Evolutionary conservation across 1,140 invertebrate species (phyloP).

Genomic region (Batillaria attramentaria): DNA sequence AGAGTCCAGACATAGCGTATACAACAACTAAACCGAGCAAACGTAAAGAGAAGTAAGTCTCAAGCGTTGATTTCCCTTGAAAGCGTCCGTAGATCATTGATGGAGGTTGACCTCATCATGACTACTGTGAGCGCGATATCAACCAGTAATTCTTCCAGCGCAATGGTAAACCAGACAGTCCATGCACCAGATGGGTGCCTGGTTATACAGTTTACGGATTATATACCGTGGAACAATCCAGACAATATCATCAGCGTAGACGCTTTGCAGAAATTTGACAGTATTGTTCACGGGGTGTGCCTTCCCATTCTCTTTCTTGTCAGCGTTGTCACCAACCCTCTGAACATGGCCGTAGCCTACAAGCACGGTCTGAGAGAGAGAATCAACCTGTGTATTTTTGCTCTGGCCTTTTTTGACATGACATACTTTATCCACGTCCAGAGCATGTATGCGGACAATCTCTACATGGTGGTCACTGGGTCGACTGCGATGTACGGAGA

Average conservation of each 20-base stretch:
- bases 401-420: not conserved
- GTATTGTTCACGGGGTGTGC: not conserved
- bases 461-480: not conserved
- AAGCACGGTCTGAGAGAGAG: not conserved
- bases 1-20: no score
- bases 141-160: no score
- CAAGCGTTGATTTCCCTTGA: no score
- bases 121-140: no score
- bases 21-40: no score
- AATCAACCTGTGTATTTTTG: slow-evolving; percentile 18
- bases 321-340: slow-evolving; percentile 1
- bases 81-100: no score
- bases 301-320: slow-evolving; percentile 5
- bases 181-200: not conserved
- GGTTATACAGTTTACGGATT: not conserved
- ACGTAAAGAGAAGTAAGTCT: no score
- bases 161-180: no score
- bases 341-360: slow-evolving; percentile 2
- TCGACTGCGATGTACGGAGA: not conserved
- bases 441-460: not conserved
- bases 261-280: not conserved
- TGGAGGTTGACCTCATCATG: no score
- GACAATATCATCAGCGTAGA: slow-evolving; percentile 9
- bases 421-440: not conserved
- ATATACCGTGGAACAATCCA: slow-evolving; percentile 3